Evolutionary conservation across 1,140 invertebrate species (phyloP).

Genomic region (Cyclargus thomasi): DNA sequence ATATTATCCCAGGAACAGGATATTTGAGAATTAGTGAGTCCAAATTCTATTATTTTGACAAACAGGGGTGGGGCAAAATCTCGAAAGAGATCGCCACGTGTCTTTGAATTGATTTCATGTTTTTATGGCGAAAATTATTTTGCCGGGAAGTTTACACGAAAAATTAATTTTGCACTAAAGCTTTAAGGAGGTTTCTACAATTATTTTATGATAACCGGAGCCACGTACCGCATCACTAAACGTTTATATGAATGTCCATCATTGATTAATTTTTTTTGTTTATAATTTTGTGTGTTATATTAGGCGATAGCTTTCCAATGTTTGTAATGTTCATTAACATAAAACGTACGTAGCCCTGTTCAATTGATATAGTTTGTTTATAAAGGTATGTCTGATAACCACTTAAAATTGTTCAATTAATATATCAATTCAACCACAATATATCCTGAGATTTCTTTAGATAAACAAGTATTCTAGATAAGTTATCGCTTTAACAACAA

Average conservation of each 20-base stretch:
- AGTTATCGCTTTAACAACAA: not conserved
- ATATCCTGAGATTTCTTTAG: not conserved
- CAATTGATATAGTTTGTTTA: too few relatives aligned
- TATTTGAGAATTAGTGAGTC: constrained; percentile 51
- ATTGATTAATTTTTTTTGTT: too few relatives aligned
- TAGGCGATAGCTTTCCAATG: too few relatives aligned
- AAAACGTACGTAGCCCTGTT: too few relatives aligned
- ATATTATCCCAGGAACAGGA: constrained; percentile 36
- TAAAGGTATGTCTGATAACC: too few relatives aligned
- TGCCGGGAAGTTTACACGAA: not conserved
- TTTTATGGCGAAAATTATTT: constrained; percentile 14
- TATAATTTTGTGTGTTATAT: too few relatives aligned
- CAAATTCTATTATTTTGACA: constrained; percentile 58
- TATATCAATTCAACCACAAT: not conserved
- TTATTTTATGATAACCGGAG: not conserved
- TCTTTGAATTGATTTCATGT: constrained; percentile 50
- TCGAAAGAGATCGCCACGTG: constrained; percentile 67
- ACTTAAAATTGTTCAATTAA: too few relatives aligned
- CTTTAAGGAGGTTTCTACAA: not conserved
- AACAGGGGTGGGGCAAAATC: constrained; percentile 68
- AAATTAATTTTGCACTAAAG: not conserved
- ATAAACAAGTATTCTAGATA: not conserved
- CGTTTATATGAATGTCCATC: too few relatives aligned
- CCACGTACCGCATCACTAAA: too few relatives aligned
- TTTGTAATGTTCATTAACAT: too few relatives aligned